These are phyloP conservation scores for Zenarchopterus dispar DNA, from an alignment of 2,797 vertebrate genomes.

Conservation along the genomic window DNA sequence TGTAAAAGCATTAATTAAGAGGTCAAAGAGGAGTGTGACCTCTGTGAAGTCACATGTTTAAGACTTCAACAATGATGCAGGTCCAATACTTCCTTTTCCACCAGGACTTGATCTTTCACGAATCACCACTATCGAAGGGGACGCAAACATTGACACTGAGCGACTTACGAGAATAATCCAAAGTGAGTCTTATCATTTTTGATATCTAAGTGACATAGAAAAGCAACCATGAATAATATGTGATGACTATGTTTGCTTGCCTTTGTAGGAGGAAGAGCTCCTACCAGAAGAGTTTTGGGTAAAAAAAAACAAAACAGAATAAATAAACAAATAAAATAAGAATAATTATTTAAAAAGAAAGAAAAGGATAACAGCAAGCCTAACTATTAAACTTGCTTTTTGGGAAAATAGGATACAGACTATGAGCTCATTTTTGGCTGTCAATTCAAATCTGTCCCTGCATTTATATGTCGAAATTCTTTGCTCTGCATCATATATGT, in stretches of 20 bases:
- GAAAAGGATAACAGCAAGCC: no score
- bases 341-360: not conserved
- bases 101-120: slow-evolving; percentile 52
- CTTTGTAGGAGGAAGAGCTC: slow-evolving; percentile 54
- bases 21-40: not conserved
- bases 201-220: not conserved
- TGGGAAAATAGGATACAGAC: slow-evolving; percentile 6
- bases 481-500: slow-evolving; percentile 12
- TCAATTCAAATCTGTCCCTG: slow-evolving; percentile 6
- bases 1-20: not conserved
- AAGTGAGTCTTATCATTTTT: slow-evolving; percentile 73
- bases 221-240: slow-evolving; percentile 11
- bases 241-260: slow-evolving; percentile 51
- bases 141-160: slow-evolving; percentile 75
- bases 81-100: slow-evolving; percentile 17
- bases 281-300: slow-evolving; percentile 61
- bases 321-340: not conserved
- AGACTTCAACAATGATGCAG: not conserved
- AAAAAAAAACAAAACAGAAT: slow-evolving; percentile 44
- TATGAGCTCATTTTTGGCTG: slow-evolving; percentile 10
- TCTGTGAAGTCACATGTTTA: not conserved
- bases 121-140: slow-evolving; percentile 65
- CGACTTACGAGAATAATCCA: slow-evolving; percentile 81
- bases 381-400: slow-evolving; percentile 15
- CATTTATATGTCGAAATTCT: not conserved